Evolutionary conservation across 1,140 invertebrate species (phyloP), one percentile per base, ranked within the genome.

Genomic region (Wasmannia auropunctata): DNA sequence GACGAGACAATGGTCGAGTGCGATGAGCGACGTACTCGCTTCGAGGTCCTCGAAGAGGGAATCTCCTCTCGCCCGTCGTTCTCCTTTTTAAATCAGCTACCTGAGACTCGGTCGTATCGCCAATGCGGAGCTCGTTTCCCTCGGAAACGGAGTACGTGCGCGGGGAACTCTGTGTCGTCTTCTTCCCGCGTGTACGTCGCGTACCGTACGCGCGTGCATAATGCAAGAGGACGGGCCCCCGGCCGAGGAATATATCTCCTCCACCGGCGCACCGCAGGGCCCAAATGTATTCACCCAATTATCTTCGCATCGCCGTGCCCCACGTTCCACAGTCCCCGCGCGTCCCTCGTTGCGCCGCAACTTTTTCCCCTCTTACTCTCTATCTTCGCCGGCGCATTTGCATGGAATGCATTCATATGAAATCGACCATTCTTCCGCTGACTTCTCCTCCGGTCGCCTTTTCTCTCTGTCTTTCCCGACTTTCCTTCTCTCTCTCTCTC

Each of bases 321-420:
- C 70, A 58, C 69, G 37, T 58, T 63, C 46, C 25, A n/a, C n/a
- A 37, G 10, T 16, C 49, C 11, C 46, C 49, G 37, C 87, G 51
- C 77, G n/a, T 70, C 46, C 1, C 49, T 58, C 49, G 22, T n/a
- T 58, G 51, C 65, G 16, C 72, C 37, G 67, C 79, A 58, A 56
- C 81, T 77, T 25, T 62, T 80, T 83, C 85, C 51, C 46, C 49
- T 81, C 49, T 62, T 62, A 43, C 84, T 34, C n/a, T 76, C 56
- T 58, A 46, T 46, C 74, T 51, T 75, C 75, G 31, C 58, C 77
- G 65, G 77, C 79, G 75, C 85, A 90, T 91, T 92, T 91, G 85
- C 90, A 91, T 90, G 86, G 87, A 90, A 91, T 77, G 90, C 90
- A 91, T 91, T 91, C 90, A 90, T 90, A 91, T 90, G 90, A 91